Evolutionary conservation across 2,888 invertebrate genomes (phyloP).

Genomic region (Priocnemis perturbator): DNA sequence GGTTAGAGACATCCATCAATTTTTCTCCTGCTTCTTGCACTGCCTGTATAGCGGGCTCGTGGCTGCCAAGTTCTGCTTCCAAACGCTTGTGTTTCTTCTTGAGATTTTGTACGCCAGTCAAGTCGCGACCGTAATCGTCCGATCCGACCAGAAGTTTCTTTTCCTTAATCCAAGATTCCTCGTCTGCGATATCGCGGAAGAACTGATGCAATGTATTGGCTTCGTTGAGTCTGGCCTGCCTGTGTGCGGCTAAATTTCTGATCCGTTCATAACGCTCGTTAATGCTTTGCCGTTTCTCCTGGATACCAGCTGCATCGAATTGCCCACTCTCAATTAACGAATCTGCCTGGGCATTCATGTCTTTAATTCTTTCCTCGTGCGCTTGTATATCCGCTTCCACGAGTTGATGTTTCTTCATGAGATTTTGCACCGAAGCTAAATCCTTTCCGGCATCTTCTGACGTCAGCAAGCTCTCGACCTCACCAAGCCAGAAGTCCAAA

Average conservation of each 20-base stretch:
- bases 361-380: conserved; percentile 95
- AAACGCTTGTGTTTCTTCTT: conserved; percentile 99
- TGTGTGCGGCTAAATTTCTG: conserved; percentile 92
- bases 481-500: conserved; percentile 99
- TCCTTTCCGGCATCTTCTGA: conserved; percentile 99
- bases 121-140: conserved; percentile 98
- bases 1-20: conserved; percentile 94
- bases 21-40: conserved; percentile 93
- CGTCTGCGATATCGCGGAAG: conserved; percentile 99
- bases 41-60: conserved; percentile 97
- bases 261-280: conserved; percentile 98
- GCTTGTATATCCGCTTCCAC: conserved; percentile 98
- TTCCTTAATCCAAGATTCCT: conserved; percentile 99
- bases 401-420: conserved; percentile 98
- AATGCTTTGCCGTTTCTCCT: conserved; percentile 95
- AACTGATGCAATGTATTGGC: conserved; percentile 99
- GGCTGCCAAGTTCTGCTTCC: conserved; percentile 98
- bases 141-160: conserved; percentile 98
- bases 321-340: conserved; percentile 96
- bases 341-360: conserved; percentile 97
- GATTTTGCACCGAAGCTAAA: conserved; percentile 97
- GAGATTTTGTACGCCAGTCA: conserved; percentile 98
- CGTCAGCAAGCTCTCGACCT: conserved; percentile 96
- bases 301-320: conserved; percentile 97
- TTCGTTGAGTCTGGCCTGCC: conserved; percentile 94